Base-by-base conservation (phyloP, 2,113 vertebrate genomes). In the Dromaius novaehollandiae region DNA sequence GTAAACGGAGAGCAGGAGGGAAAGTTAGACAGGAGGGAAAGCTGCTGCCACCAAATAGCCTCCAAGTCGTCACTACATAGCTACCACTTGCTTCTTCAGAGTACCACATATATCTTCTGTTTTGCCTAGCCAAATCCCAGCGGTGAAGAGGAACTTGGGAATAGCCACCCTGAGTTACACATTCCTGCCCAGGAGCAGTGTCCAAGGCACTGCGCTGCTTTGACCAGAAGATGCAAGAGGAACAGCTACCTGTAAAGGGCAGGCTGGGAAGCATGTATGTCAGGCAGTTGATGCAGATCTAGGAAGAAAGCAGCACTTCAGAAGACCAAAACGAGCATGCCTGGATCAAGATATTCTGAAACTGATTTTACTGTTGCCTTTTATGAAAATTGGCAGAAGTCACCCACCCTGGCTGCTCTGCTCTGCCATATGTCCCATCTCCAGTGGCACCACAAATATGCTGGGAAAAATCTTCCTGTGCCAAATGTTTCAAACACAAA, bases 401-500 rank as follows among this genome's bases (percentile, higher is more conserved):
- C 69, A 83, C 36, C 65, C 48, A 64, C 20, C 51, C 73, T 90
- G 95, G 64, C 81, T 93, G 75, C 73, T 95, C 88, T 71, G 69
- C 76, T 90, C 94, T 13, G 1, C 89, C 85, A 61, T 94, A 91
- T 96, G 82, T 96, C 64, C 60, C 55, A 90, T 48, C 51, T 88
- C 82, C 76, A 94, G 55, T 34, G 32, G 76, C 68, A 89, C 82
- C 76, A 88, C 79, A 95, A 91, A 83, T 88, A 94, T 7, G 8
- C 68, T 70, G 51, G 82, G 71, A 95, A 95, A 92, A 91, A 70
- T 70, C 36, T 63, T 86, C 53, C 46, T 66, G 60, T 75, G 82
- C 86, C 89, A 95, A 96, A 93, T 46, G 42, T 94, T 97, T 95
- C 89, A 91, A 89, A 85, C 11, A 82, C 36, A 89, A 82, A 83